These are phyloP conservation scores for Rhinopomastus cyanomelas DNA, from an alignment of 2,113 vertebrate genomes.

Conservation along the genomic window DNA sequence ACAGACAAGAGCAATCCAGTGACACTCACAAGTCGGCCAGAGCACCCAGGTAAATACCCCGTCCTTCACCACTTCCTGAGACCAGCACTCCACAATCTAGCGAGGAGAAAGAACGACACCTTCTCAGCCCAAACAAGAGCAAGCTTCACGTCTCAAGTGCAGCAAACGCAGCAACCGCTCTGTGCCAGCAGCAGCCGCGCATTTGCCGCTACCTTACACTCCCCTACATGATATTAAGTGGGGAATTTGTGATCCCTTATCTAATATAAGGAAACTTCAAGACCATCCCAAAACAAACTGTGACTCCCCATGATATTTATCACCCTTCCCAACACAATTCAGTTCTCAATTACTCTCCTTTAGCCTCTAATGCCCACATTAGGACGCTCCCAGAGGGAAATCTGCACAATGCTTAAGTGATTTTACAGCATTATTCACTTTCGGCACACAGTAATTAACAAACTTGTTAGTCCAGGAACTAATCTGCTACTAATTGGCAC, in stretches of 20 bases:
- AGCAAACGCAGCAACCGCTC: background rate
- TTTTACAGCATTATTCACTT: constrained; percentile 14
- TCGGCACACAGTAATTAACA: constrained; percentile 6
- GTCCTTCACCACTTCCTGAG: background rate
- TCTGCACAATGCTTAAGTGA: background rate
- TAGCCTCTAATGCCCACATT: background rate
- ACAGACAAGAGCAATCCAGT: background rate
- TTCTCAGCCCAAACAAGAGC: background rate
- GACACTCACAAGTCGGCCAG: background rate
- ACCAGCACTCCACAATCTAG: background rate
- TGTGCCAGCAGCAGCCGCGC: background rate
- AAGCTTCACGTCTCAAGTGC: background rate
- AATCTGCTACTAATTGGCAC: background rate
- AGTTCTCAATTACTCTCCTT: constrained; percentile 2
- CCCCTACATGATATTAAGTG: constrained; percentile 47
- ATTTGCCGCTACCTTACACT: constrained; percentile 1
- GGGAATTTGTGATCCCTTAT: constrained; percentile 66
- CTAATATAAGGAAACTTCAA: constrained; percentile 47
- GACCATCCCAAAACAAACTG: constrained; percentile 5
- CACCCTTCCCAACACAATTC: constrained; percentile 16
- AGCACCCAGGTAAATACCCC: background rate
- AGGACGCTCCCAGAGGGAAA: background rate
- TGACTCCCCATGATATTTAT: constrained; percentile 12
- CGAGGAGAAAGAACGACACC: background rate
- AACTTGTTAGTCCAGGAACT: constrained; percentile 11